phyloP scores from a whole-genome alignment of 37 sponge, comb jelly and placozoan genomes.

The Dysidea cf. avara region DNA sequence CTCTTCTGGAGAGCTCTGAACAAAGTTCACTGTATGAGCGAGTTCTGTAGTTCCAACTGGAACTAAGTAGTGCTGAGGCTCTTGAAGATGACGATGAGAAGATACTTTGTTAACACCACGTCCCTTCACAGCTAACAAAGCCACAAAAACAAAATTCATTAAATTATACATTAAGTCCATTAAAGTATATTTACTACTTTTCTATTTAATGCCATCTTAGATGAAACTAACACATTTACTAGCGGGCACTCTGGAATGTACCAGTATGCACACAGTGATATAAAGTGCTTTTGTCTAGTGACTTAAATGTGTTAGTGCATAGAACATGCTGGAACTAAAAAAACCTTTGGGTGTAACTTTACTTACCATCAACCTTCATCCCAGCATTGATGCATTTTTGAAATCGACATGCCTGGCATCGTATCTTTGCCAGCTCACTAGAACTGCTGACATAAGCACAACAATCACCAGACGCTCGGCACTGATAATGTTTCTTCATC shows the following conservation, averaged over 20 bases:
- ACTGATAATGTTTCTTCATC: conserved; percentile 86
- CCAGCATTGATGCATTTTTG: conserved; percentile 83
- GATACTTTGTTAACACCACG: conserved; percentile 33
- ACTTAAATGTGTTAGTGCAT: no score
- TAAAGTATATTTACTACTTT: no score
- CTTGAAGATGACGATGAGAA: background rate
- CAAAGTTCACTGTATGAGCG: background rate
- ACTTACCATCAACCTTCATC: conserved; percentile 89
- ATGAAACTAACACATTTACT: no score
- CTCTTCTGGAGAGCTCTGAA: no score
- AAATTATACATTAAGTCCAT: no score
- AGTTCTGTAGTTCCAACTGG: background rate
- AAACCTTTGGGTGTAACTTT: background rate
- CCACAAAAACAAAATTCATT: no score
- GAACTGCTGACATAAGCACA: conserved; percentile 29
- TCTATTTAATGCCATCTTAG: no score
- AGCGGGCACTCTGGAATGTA: no score
- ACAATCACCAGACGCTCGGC: conserved; percentile 28
- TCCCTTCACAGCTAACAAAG: conserved; percentile 21
- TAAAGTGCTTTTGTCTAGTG: no score
- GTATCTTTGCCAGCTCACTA: conserved; percentile 68
- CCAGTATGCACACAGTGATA: no score
- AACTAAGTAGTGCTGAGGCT: background rate
- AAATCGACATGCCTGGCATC: conserved; percentile 92
- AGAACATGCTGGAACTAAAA: no score